phyloP scores from a whole-genome alignment of 2,113 vertebrate genomes.

The Triplophysa siluroides region DNA sequence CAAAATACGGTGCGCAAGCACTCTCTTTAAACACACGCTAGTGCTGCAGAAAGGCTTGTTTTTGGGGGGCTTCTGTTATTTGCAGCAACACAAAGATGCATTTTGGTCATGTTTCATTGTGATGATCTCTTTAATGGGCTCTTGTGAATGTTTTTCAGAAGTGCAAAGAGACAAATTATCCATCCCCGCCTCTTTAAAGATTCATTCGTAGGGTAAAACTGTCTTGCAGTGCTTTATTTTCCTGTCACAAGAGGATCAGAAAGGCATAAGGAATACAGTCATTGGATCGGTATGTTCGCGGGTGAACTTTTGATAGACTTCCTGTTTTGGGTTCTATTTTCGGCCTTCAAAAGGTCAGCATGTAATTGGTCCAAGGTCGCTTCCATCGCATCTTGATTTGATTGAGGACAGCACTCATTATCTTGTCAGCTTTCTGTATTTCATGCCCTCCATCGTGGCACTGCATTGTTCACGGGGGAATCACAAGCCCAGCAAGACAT shows the following conservation, averaged over 20 bases:
- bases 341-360: slow-evolving; percentile 52
- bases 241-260: slow-evolving; percentile 7
- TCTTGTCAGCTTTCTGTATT: slow-evolving; percentile 60
- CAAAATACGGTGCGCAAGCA: background rate
- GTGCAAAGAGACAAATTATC: background rate
- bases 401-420: slow-evolving; percentile 71
- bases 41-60: background rate
- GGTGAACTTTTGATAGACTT: background rate
- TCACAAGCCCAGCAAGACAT: slow-evolving; percentile 48
- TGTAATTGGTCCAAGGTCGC: slow-evolving; percentile 60
- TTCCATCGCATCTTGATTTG: slow-evolving; percentile 63
- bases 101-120: slow-evolving; percentile 10
- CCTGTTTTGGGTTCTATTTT: background rate
- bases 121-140: slow-evolving; percentile 18
- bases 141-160: background rate
- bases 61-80: background rate
- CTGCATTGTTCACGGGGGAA: slow-evolving; percentile 62
- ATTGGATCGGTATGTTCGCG: background rate
- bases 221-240: background rate
- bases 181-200: background rate
- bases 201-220: background rate
- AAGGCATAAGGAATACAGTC: background rate
- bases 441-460: slow-evolving; percentile 59
- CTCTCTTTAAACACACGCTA: background rate
- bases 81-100: background rate